phyloP scores from a whole-genome alignment of 2,113 vertebrate genomes.

The Eupsittula cactorum region DNA sequence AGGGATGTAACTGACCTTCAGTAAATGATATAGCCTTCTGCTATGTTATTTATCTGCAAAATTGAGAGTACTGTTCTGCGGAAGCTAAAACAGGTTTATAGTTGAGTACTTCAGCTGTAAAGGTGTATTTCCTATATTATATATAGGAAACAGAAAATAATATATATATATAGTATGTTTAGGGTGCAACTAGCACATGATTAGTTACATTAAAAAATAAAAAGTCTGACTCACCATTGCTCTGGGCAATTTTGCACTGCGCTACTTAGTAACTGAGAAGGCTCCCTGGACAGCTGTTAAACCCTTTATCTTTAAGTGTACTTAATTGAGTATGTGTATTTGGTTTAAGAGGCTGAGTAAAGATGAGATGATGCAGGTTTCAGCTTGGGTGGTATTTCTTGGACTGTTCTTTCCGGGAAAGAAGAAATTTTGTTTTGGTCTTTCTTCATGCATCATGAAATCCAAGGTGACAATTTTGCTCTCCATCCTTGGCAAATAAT shows the following conservation, averaged over 20 bases:
- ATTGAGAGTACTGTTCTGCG: not conserved
- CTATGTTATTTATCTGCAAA: not conserved
- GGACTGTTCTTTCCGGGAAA: not conserved
- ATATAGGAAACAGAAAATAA: not conserved
- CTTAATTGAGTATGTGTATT: not conserved
- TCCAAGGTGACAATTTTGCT: not conserved
- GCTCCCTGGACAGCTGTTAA: not conserved
- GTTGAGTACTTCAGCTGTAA: not conserved
- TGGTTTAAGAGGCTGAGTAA: not conserved
- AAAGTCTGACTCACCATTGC: not conserved
- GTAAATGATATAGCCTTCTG: not conserved
- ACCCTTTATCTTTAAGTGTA: not conserved
- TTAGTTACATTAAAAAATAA: not conserved
- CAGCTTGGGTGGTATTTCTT: not conserved
- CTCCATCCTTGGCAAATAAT: not conserved
- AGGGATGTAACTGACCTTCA: not conserved
- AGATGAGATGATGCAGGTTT: not conserved
- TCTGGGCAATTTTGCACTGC: not conserved
- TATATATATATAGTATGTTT: not conserved
- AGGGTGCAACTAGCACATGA: not conserved
- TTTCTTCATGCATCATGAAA: not conserved
- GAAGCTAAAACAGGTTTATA: not conserved
- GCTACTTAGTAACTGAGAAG: not conserved
- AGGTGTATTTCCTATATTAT: accelerated
- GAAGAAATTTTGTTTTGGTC: not conserved